These are phyloP conservation scores for Philopotamus ludificatus DNA, from an alignment of 1,140 invertebrate species.

Conservation along the genomic window DNA sequence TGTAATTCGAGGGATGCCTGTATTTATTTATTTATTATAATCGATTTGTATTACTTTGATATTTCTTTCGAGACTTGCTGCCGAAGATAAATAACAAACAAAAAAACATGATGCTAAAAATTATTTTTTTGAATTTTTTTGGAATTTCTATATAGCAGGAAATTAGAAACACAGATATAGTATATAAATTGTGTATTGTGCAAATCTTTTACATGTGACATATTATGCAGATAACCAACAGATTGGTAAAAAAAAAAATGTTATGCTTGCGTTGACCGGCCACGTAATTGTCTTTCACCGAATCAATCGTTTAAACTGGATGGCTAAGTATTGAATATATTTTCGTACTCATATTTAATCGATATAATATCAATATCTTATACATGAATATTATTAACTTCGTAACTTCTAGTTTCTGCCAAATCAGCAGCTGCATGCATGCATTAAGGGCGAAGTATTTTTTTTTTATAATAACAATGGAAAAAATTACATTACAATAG, in stretches of 20 bases:
- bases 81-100: no score
- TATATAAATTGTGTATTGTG: neutral
- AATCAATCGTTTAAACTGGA: no score
- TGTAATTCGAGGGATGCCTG: no score
- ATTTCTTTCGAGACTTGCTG: no score
- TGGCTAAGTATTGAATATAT: no score
- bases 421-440: slow-evolving; percentile 36
- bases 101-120: no score
- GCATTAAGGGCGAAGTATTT: slow-evolving; percentile 5
- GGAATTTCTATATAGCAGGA: neutral
- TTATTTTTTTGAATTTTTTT: no score
- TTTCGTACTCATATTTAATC: neutral
- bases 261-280: no score
- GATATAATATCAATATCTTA: neutral
- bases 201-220: neutral
- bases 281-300: no score
- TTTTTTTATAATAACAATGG: slow-evolving; percentile 10
- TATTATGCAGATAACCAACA: neutral
- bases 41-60: no score
- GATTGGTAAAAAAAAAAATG: no score
- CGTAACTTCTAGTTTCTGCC: neutral
- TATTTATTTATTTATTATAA: no score
- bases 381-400: neutral
- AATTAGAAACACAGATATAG: neutral
- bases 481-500: slow-evolving; percentile 1